Conservation (phyloP, 2,113 vertebrate genomes). For the Penelope pileata region DNA sequence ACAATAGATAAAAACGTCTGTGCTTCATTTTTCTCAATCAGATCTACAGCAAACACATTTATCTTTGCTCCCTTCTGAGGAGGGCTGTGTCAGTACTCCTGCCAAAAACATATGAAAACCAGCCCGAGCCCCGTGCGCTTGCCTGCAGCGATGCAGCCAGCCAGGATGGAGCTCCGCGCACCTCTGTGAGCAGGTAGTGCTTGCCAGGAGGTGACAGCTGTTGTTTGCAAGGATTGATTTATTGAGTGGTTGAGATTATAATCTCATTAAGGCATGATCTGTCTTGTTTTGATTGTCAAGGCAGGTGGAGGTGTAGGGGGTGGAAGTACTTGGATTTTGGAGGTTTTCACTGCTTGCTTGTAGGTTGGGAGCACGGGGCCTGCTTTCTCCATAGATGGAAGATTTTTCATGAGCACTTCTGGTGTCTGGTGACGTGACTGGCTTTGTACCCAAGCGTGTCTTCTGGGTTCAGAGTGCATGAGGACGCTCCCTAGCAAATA, state of each 20-base stretch:
- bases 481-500: background rate
- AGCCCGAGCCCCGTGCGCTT: background rate
- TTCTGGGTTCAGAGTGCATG: background rate
- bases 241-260: background rate
- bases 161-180: background rate
- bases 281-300: background rate
- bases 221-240: constrained; percentile 39
- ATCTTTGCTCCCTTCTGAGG: constrained; percentile 14
- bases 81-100: constrained; percentile 16
- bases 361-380: background rate
- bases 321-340: background rate
- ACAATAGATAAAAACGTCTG: constrained; percentile 46
- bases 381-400: background rate
- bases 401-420: background rate
- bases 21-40: background rate
- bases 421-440: background rate
- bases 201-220: background rate
- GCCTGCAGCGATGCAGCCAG: background rate
- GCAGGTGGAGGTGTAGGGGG: background rate
- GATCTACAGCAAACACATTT: constrained; percentile 23
- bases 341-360: fast-evolving
- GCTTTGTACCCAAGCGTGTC: background rate
- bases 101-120: constrained; percentile 33
- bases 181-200: background rate
- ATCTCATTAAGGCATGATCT: background rate